Base-by-base conservation (phyloP, 2,888 invertebrate species). In the Cactoblastis cactorum region DNA sequence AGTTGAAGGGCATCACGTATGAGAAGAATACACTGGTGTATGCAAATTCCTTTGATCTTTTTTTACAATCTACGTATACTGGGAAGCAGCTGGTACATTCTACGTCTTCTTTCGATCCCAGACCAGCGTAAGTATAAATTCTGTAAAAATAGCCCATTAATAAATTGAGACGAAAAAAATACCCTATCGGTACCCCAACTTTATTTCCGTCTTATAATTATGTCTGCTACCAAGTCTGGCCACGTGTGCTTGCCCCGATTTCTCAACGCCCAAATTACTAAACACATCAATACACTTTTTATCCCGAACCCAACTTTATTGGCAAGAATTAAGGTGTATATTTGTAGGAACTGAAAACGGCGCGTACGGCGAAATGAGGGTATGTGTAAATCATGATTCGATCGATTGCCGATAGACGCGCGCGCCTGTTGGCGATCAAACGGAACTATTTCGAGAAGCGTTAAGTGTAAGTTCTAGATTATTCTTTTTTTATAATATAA, bases 361-460 rank as follows among this genome's bases (percentile, higher is more conserved):
- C 1, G 15, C 47, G 53, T 59, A 53, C 1, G 49, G n/a, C 37
- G 22, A 22, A 53, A 61, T 51, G 63, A 66, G 65, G 63, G 67
- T 74, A 71, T 67, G 69, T 73, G 74, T 85, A 85, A 85, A 85
- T 85, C 85, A 84, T n/a, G n/a, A n/a, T 85, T 85, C 83, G 80
- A 85, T 84, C 75, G 81, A 74, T 74, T 70, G 60, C 59, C 65
- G 74, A 81, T 80, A 76, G 76, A 65, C 75, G 75, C 71, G 71
- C 70, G 78, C 82, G 81, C 74, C 77, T 83, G 80, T 61, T 74
- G 70, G 70, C 74, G 78, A 83, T 83, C 83, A 84, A 79, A 75
- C 68, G 66, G 45, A 57, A 64, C 68, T 84, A 84, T 84, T 84
- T 83, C 60, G 63, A 69, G 75, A 66, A 58, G 56, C 45, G 67